phyloP scores from a whole-genome alignment of 2,113 vertebrate species.

The Zeus faber region DNA sequence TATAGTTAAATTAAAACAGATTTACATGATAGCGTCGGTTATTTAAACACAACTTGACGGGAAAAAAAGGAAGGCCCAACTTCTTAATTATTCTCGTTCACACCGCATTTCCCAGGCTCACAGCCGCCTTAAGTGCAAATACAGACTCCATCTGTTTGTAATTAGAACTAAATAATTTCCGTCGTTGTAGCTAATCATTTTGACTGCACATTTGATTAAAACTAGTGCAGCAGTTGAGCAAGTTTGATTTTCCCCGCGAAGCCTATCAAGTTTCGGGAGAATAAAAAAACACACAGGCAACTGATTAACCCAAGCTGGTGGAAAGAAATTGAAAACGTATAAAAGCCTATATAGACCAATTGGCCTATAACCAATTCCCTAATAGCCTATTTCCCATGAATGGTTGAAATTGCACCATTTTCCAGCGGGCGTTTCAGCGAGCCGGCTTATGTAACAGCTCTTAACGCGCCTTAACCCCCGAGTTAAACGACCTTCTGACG shows the following conservation, averaged over 20 bases:
- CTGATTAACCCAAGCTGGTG: conserved; percentile 8
- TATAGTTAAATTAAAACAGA: conserved; percentile 96
- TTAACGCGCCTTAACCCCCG: conserved; percentile 94
- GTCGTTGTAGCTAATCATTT: conserved; percentile 97
- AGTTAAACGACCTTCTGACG: conserved; percentile 96
- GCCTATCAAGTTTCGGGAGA: conserved; percentile 6
- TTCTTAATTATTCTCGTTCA: conserved; percentile 99
- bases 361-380: conserved; percentile 65
- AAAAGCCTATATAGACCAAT: conserved; percentile 21
- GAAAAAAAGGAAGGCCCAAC: conserved; percentile 84
- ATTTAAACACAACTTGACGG: conserved; percentile 84
- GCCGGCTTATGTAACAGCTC: conserved; percentile 82
- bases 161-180: conserved; percentile 99
- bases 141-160: conserved; percentile 99
- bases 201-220: conserved; percentile 99
- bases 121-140: conserved; percentile 98
- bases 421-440: conserved; percentile 77
- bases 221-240: conserved; percentile 73
- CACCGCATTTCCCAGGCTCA: conserved; percentile 96
- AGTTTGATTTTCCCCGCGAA: conserved; percentile 30
- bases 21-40: conserved; percentile 95
- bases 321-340: conserved; percentile 9
- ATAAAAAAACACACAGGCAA: conserved; percentile 14
- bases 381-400: conserved; percentile 91
- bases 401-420: conserved; percentile 87